Percentiles rank a stretch among this genome's conserved stretches.
These are phyloP conservation scores for Lithosia quadra DNA, from an alignment of 2,888 invertebrate species.

Conservation along the genomic window DNA sequence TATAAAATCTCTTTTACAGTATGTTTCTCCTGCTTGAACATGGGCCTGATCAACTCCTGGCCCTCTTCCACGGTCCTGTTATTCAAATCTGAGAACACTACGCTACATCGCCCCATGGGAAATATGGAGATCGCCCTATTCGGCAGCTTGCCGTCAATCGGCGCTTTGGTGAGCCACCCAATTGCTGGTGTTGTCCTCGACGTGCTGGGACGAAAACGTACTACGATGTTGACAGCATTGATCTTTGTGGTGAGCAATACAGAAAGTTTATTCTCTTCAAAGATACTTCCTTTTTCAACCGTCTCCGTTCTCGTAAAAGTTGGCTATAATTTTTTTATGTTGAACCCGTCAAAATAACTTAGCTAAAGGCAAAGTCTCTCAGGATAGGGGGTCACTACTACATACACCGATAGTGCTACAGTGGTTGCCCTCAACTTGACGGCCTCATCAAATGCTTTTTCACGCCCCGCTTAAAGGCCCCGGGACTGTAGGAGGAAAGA, in stretches of 20 bases:
- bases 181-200: not conserved
- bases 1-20: conserved; percentile 54
- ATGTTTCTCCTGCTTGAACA: conserved; percentile 62
- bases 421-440: too few species aligned
- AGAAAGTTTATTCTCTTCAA: too few species aligned
- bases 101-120: conserved; percentile 69
- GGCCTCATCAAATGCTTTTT: too few species aligned
- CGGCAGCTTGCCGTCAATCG: conserved; percentile 63
- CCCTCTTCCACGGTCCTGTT: conserved; percentile 69
- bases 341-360: too few species aligned
- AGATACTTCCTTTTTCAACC: too few species aligned
- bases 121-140: conserved; percentile 65
- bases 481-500: too few species aligned
- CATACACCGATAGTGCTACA: too few species aligned
- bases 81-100: conserved; percentile 68
- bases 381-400: too few species aligned
- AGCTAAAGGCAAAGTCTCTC: too few species aligned
- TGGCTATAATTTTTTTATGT: too few species aligned
- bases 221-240: not conserved
- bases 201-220: not conserved
- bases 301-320: too few species aligned
- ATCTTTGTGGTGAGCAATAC: conserved; percentile 4
- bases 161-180: not conserved
- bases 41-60: conserved; percentile 71
- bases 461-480: too few species aligned